A percentile compares a stretch with the other conserved stretches of the same genome.
phyloP scores from a whole-genome alignment of 1,140 invertebrate species.

The Drosophila funebris region DNA sequence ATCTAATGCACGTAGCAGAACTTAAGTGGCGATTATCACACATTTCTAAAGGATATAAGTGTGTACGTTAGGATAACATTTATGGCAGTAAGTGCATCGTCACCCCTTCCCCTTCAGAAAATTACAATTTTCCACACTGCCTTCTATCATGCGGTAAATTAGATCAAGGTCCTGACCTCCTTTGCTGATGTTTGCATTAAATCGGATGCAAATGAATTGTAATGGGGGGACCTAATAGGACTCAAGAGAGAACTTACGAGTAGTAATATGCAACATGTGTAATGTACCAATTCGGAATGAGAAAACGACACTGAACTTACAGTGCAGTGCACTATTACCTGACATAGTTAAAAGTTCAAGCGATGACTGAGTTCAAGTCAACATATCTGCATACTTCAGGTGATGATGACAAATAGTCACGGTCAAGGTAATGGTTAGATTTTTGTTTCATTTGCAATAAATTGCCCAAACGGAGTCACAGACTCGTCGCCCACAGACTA shows the following conservation, averaged over 20 bases:
- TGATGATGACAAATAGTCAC: constrained; percentile 15
- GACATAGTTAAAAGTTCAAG: not conserved
- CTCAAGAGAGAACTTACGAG: not conserved
- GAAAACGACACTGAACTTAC: not conserved
- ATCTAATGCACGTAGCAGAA: constrained; percentile 13
- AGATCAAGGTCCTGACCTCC: constrained; percentile 5
- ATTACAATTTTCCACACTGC: not conserved
- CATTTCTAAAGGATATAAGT: constrained; percentile 1
- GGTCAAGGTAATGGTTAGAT: constrained; percentile 31
- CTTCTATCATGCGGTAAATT: not conserved
- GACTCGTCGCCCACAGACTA: not conserved
- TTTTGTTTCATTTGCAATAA: constrained; percentile 10
- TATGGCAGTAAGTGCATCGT: not conserved
- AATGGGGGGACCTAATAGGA: not conserved
- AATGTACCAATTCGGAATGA: no score
- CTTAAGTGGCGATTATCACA: constrained; percentile 8
- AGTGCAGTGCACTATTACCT: constrained; percentile 11
- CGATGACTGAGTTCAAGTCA: constrained; percentile 13
- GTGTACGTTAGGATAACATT: not conserved
- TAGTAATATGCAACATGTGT: no score
- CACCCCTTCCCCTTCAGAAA: not conserved
- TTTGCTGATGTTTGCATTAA: not conserved
- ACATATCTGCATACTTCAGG: not conserved
- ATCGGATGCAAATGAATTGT: not conserved
- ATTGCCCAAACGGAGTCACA: not conserved